Conservation (phyloP, 2,797 vertebrate species). For the Sarcoramphus papa region DNA sequence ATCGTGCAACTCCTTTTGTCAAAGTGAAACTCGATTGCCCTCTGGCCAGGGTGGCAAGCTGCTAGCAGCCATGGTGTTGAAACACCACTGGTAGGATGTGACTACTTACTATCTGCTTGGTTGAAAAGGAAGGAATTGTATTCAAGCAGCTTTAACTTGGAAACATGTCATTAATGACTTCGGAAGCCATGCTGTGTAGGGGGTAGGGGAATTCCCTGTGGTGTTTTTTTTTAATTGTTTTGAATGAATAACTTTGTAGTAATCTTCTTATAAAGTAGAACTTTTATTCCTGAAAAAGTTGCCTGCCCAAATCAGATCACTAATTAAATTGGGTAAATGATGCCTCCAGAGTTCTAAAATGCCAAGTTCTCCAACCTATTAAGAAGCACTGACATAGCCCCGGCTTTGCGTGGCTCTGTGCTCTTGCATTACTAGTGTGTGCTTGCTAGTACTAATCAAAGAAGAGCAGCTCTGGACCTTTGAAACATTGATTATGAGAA, state of each 20-base stretch:
- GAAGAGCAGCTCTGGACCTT: background rate
- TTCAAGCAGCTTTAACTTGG: background rate
- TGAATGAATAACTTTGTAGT: background rate
- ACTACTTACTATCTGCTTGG: background rate
- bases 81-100: background rate
- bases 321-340: background rate
- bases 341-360: background rate
- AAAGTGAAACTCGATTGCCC: background rate
- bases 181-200: background rate
- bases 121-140: background rate
- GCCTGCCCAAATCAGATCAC: background rate
- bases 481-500: background rate
- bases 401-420: background rate
- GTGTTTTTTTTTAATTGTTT: background rate
- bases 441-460: accelerated
- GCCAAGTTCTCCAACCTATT: background rate
- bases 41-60: background rate
- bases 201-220: background rate
- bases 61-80: background rate
- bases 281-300: background rate
- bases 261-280: background rate
- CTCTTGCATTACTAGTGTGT: background rate
- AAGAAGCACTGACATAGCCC: background rate
- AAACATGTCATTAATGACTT: background rate
- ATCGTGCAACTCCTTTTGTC: background rate